Evolutionary conservation across 2,797 vertebrate species (phyloP).

Genomic region (Zalophus californianus): DNA sequence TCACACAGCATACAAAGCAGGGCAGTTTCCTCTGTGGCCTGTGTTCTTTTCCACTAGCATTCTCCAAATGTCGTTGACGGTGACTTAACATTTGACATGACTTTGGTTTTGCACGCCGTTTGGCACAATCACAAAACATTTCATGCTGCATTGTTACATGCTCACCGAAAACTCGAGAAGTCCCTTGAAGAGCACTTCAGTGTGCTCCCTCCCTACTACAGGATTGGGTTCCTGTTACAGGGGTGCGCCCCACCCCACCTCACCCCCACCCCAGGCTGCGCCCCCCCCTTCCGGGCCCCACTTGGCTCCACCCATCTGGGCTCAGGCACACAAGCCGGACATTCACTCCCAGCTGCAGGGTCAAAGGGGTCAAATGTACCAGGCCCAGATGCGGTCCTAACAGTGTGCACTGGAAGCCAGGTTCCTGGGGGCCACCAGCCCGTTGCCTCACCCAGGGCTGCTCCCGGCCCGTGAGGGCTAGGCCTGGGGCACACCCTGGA

Average conservation of each 20-base stretch:
- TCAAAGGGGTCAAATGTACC: background rate
- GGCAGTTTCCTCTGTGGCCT: background rate
- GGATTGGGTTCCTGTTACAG: background rate
- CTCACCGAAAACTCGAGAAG: background rate
- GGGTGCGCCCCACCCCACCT: background rate
- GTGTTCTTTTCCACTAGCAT: background rate
- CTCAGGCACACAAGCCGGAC: background rate
- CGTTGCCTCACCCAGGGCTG: background rate
- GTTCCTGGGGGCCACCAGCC: background rate
- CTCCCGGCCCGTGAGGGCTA: background rate
- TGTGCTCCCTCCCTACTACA: background rate
- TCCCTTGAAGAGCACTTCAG: background rate
- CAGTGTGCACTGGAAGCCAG: fast-evolving
- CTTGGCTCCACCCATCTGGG: background rate
- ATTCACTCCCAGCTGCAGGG: background rate
- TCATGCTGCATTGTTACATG: background rate
- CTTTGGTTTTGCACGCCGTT: background rate
- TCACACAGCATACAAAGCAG: background rate
- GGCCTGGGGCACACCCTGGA: background rate
- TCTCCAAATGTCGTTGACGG: background rate
- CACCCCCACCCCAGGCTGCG: background rate
- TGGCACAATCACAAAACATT: background rate
- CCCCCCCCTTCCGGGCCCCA: background rate
- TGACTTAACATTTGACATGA: background rate
- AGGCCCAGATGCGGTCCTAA: background rate